Conservation (phyloP, 64 coral and sea anemone genomes). For the Anthopleura sola region DNA sequence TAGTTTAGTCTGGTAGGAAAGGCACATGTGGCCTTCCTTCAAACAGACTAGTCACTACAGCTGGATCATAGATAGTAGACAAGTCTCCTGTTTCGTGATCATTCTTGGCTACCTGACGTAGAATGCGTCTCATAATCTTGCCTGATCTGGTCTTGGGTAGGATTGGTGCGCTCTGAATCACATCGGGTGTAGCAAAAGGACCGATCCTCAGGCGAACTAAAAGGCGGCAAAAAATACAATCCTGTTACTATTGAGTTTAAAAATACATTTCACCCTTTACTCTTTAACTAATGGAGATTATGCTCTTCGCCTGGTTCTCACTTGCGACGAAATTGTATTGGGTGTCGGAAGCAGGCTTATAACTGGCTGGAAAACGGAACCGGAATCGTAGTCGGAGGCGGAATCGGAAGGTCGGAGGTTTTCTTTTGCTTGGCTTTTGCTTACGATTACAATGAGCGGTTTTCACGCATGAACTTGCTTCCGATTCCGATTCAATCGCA, state of each 20-base stretch:
- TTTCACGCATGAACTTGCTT: no score
- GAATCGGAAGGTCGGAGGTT: no score
- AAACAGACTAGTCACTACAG: constrained; percentile 72
- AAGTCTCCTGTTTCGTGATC: constrained; percentile 74
- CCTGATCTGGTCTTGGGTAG: constrained; percentile 97
- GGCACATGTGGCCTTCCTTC: constrained; percentile 66
- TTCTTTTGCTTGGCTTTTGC: no score
- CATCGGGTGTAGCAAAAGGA: constrained; percentile 87
- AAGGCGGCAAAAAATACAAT: not conserved
- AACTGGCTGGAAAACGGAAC: no score
- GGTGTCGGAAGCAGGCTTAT: no score
- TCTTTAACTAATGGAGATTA: not conserved
- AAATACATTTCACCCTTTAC: not conserved
- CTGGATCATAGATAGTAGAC: constrained; percentile 82
- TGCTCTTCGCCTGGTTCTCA: no score
- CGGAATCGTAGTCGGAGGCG: no score
- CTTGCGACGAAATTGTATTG: no score
- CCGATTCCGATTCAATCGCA: no score
- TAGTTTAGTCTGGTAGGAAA: constrained; percentile 46
- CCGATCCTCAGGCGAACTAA: constrained; percentile 93
- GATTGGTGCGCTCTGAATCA: constrained; percentile 83
- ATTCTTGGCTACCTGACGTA: constrained; percentile 86
- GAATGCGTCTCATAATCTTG: constrained; percentile 96
- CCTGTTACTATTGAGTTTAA: not conserved
- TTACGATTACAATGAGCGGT: no score